Evolutionary conservation across 2,888 invertebrate species (phyloP).

Genomic region (Phorcus lineatus): DNA sequence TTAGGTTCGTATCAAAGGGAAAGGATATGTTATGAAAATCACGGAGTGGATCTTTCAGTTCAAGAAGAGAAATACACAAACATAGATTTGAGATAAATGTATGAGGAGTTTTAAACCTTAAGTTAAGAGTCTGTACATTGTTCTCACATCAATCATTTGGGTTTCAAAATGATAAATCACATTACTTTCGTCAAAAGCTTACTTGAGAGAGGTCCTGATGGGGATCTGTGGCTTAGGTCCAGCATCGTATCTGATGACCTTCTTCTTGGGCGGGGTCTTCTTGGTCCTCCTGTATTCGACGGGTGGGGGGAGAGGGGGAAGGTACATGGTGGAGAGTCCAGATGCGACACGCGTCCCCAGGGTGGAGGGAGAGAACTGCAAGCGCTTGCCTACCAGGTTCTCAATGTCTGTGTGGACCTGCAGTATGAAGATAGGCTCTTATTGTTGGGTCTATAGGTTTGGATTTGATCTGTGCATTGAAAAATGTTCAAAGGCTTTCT

Average conservation of each 20-base stretch:
- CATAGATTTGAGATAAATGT: too few relatives aligned
- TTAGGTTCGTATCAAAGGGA: too few relatives aligned
- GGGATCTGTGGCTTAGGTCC: constrained; percentile 32
- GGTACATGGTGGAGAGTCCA: constrained; percentile 65
- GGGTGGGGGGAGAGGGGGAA: constrained; percentile 68
- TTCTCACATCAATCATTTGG: too few relatives aligned
- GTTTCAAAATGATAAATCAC: too few relatives aligned
- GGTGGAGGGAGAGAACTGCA: constrained; percentile 47
- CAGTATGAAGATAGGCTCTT: not conserved
- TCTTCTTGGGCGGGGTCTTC: constrained; percentile 25
- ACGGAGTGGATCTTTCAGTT: too few relatives aligned
- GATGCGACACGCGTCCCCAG: constrained; percentile 67
- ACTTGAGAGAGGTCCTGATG: constrained; percentile 63
- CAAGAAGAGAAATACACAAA: too few relatives aligned
- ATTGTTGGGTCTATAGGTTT: too few relatives aligned
- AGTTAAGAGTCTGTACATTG: too few relatives aligned
- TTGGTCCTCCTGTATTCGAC: constrained; percentile 43
- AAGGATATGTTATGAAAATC: too few relatives aligned
- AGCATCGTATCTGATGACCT: not conserved
- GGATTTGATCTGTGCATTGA: too few relatives aligned
- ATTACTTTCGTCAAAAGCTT: constrained; percentile 26
- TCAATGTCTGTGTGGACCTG: constrained; percentile 68
- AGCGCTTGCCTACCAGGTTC: constrained; percentile 51
- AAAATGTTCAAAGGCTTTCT: too few relatives aligned
- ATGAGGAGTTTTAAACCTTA: too few relatives aligned